Percentiles rank a stretch among this genome's conserved stretches.
phyloP scores from a whole-genome alignment of 2,888 invertebrate genomes.

The Lucinisca nassula region DNA sequence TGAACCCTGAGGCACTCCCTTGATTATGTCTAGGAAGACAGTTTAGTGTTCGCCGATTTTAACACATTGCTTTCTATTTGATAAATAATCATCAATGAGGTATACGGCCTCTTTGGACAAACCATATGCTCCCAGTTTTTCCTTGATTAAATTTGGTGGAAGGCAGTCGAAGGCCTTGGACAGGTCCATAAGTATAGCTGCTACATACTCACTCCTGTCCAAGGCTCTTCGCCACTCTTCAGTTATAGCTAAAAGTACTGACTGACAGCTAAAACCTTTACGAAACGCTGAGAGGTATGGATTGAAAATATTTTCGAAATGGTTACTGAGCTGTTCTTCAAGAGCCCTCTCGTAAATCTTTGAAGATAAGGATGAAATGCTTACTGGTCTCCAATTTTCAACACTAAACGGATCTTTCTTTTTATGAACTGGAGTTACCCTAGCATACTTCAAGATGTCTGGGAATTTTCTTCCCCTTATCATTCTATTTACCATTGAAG shows the following conservation, averaged over 20 bases:
- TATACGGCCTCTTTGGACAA: not conserved
- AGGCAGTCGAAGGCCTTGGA: not conserved
- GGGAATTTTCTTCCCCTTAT: not conserved
- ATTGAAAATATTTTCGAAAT: not conserved
- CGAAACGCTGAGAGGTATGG: too few relatives aligned
- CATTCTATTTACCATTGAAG: not conserved
- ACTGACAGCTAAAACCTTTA: too few relatives aligned
- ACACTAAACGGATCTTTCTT: not conserved
- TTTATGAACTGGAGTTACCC: not conserved
- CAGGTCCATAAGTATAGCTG: too few relatives aligned
- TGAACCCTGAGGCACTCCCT: constrained; percentile 39
- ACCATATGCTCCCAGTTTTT: not conserved
- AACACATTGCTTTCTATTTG: too few relatives aligned
- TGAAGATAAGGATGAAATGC: not conserved
- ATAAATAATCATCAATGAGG: not conserved
- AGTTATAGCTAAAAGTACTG: not conserved
- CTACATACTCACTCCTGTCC: too few relatives aligned
- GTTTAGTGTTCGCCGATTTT: too few relatives aligned
- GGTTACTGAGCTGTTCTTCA: not conserved
- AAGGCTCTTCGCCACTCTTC: too few relatives aligned
- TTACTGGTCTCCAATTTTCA: not conserved
- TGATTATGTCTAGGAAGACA: constrained; percentile 21
- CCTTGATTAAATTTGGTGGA: not conserved
- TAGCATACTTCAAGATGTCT: not conserved
- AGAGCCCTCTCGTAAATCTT: not conserved